These are phyloP conservation scores for Drosophila multiciliata DNA, from an alignment of 2,888 invertebrate species.

Conservation along the genomic window DNA sequence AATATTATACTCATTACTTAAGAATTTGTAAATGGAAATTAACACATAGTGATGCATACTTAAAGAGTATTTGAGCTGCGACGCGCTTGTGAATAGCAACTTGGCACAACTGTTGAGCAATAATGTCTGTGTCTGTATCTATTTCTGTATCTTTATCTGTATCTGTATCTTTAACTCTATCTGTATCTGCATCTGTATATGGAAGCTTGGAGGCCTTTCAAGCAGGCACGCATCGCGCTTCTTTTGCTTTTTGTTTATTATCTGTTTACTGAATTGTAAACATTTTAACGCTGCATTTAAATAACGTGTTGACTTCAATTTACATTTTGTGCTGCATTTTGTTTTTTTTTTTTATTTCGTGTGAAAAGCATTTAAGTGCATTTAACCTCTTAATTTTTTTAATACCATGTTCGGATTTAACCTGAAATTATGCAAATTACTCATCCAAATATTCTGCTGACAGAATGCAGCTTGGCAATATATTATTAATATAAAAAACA, in stretches of 20 bases:
- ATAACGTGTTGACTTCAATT: conserved; percentile 58
- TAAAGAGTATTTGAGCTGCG: conserved; percentile 7
- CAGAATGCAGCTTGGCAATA: not conserved
- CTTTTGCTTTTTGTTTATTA: conserved; percentile 45
- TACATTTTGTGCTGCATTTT: conserved; percentile 9
- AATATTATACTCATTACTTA: no score
- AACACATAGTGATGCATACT: rapidly evolving
- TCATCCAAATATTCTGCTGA: not conserved
- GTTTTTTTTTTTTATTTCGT: conserved; percentile 8
- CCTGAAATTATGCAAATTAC: not conserved
- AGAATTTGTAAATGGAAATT: not conserved
- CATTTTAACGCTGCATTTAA: conserved; percentile 82
- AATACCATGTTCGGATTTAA: no score
- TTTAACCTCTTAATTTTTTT: conserved; percentile 10
- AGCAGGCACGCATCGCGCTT: conserved; percentile 28
- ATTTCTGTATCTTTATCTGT: conserved; percentile 2
- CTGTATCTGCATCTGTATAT: conserved; percentile 29
- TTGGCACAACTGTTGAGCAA: conserved; percentile 9
- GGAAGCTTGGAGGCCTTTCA: conserved; percentile 30
- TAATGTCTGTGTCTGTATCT: not conserved
- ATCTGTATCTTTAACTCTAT: conserved; percentile 15
- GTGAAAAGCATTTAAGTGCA: conserved; percentile 47
- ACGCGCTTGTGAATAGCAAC: not conserved
- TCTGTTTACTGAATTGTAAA: conserved; percentile 80
- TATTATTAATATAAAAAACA: no score